Evolutionary conservation across 2,113 vertebrate genomes (phyloP).

Genomic region (Zapus hudsonius): DNA sequence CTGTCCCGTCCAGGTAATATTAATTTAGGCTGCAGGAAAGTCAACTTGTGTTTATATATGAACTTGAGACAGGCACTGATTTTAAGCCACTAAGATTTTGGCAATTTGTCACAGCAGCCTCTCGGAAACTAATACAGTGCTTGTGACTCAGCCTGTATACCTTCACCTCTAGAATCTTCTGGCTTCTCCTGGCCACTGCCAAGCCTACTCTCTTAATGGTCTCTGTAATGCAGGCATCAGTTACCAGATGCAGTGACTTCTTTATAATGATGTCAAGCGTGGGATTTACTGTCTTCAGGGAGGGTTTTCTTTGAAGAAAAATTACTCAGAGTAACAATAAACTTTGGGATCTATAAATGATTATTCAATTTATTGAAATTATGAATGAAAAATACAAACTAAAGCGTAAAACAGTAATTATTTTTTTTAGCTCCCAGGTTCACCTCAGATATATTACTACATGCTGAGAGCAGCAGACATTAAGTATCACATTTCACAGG

Average conservation of each 20-base stretch:
- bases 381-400: not conserved
- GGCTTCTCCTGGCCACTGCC: not conserved
- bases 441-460: too few species aligned
- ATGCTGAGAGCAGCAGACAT: not conserved
- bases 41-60: not conserved
- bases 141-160: not conserved
- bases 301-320: not conserved
- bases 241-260: not conserved
- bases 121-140: not conserved
- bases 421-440: not conserved
- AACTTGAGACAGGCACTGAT: not conserved
- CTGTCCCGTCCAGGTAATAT: not conserved
- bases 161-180: not conserved
- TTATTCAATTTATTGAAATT: not conserved
- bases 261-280: not conserved
- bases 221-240: not conserved
- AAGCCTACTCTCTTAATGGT: not conserved
- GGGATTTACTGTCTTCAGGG: not conserved
- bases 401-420: not conserved
- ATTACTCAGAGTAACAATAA: not conserved
- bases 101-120: not conserved
- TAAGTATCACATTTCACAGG: constrained; percentile 23
- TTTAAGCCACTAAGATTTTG: not conserved
- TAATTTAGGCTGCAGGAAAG: not conserved
- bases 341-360: constrained; percentile 46